Evolutionary conservation across 2,113 vertebrate genomes (phyloP), one percentile per base, ranked within the genome.

Genomic region (Muscicapa adusta): DNA sequence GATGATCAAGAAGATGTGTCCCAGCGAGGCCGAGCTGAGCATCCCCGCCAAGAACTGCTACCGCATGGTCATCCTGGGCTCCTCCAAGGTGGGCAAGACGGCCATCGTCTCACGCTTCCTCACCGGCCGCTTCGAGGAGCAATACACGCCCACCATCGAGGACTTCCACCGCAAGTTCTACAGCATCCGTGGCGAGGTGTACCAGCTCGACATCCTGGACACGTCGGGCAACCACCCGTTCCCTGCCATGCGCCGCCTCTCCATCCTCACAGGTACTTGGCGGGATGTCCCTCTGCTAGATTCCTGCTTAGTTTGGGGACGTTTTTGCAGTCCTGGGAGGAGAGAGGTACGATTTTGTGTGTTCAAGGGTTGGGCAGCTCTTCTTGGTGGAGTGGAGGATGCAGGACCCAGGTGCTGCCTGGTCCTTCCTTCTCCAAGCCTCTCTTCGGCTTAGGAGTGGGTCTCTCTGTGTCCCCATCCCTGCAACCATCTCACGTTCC

Each of bases 101-200:
- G 99, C 99, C 96, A 99, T 99, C 97, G 99, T 99, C 57, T 99
- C 99, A 5, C 99, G 99, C 68, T 99, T 99, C 96, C 98, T 99
- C 94, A 99, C 98, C 38, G 99, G 99, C 71, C 98, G 98, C 94
- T 99, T 99, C 85, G 99, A 99, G 26, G 99, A 99, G 83, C 98
- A 99, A 84, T 99, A 99, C 98, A 99, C 99, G 4, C 99, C 99
- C 85, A 99, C 99, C 91, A 99, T 99, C 72, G 99, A 99, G 97
- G 99, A 99, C 97, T 99, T 99, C 97, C 99, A 99, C 98, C 98
- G 99, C 97, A 99, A 99, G 98, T 98, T 99, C 95, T 99, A 99
- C 98, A 99, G 98, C 97, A 99, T 99, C 97, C 98, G 99, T 2
- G 99, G 99, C 9, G 99, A 99, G 80, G 98, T 99, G 45, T 99